Percentiles rank a stretch among this genome's conserved stretches.
Evolutionary conservation across 2,113 vertebrate species (phyloP).

Genomic region (Clarias magur): DNA sequence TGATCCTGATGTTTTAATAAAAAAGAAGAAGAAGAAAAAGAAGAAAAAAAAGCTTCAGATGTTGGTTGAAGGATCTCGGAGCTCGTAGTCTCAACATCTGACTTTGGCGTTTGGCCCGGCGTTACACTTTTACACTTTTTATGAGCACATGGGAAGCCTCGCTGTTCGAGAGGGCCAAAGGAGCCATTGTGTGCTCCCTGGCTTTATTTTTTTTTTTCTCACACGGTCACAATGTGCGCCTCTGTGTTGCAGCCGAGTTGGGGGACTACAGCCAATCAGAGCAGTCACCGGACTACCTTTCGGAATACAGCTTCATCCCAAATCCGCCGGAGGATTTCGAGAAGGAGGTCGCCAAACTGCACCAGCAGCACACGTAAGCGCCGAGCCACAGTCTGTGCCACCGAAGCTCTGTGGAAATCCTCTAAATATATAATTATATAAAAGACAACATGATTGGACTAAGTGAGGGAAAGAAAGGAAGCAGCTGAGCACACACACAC

Average conservation of each 20-base stretch:
- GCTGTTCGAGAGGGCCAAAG: background rate
- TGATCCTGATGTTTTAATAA: background rate
- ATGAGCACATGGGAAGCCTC: background rate
- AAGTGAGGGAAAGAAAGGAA: constrained; percentile 23
- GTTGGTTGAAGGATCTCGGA: background rate
- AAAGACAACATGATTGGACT: constrained; percentile 22
- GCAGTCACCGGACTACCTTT: constrained; percentile 89
- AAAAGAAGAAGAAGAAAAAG: no score
- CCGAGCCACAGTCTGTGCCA: background rate
- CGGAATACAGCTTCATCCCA: constrained; percentile 91
- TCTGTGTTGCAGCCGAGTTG: constrained; percentile 83
- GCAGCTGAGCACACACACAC: constrained; percentile 36
- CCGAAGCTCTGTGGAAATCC: background rate
- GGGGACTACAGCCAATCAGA: constrained; percentile 91
- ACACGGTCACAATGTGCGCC: constrained; percentile 51
- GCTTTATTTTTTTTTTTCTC: background rate
- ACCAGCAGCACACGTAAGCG: constrained; percentile 93
- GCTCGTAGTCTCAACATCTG: background rate
- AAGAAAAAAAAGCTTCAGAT: background rate
- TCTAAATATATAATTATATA: constrained; percentile 9
- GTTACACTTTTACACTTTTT: background rate
- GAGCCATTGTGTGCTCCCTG: constrained; percentile 8
- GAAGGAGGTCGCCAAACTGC: constrained; percentile 96
- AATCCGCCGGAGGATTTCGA: constrained; percentile 94
- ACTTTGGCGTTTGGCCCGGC: background rate